Percentiles rank a stretch among this genome's conserved stretches.
phyloP scores from a whole-genome alignment of 2,797 vertebrate genomes.

The Chelmon rostratus region DNA sequence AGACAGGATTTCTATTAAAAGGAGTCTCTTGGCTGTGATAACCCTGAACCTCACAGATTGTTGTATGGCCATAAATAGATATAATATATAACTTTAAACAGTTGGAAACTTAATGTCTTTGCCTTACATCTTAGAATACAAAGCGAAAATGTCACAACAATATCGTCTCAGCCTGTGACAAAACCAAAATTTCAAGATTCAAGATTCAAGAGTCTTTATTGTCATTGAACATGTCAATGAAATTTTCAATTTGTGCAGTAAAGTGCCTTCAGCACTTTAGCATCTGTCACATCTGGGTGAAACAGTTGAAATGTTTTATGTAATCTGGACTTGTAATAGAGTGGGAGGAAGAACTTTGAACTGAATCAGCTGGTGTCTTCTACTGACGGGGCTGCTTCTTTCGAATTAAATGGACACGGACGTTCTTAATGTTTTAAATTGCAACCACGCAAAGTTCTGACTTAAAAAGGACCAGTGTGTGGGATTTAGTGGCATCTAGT shows the following conservation, averaged over 20 bases:
- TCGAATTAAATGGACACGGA: no score
- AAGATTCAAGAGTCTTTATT: no score
- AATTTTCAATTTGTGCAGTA: background rate
- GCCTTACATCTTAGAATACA: no score
- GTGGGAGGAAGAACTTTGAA: background rate
- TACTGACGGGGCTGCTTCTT: no score
- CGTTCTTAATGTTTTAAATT: no score
- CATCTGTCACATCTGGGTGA: no score
- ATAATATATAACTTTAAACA: background rate
- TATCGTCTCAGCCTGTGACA: background rate
- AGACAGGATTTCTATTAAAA: background rate
- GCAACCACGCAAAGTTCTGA: no score
- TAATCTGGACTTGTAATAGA: background rate
- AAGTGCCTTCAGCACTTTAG: background rate
- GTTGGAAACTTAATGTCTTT: background rate
- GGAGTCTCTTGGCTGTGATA: background rate
- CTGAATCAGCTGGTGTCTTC: background rate
- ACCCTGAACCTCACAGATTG: background rate
- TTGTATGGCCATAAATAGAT: background rate
- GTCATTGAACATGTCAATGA: no score
- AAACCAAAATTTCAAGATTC: no score
- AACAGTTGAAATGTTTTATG: background rate
- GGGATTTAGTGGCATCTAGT: no score
- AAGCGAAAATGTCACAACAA: no score
- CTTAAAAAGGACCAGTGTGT: no score